A percentile compares a stretch with the other conserved stretches of the same genome.
Evolutionary conservation across 2,888 invertebrate species (phyloP).

Genomic region (Stictocephala bisonia): DNA sequence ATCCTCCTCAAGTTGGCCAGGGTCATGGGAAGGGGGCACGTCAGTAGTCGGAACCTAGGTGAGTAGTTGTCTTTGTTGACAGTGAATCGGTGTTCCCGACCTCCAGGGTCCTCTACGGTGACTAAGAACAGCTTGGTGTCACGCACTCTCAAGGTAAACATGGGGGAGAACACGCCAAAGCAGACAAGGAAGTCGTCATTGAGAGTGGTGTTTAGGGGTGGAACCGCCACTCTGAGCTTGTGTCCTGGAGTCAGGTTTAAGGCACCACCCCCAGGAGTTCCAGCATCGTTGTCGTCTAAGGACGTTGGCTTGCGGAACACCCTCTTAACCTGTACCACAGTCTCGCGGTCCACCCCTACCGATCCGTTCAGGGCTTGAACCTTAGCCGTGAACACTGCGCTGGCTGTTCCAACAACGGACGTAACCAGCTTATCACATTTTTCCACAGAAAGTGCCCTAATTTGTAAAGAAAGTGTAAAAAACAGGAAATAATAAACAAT

Average conservation of each 20-base stretch:
- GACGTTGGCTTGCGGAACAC: constrained; percentile 9
- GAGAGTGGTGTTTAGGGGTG: background rate
- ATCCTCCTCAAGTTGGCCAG: constrained; percentile 69
- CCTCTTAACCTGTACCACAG: constrained; percentile 16
- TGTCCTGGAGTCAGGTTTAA: background rate
- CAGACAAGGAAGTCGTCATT: constrained; percentile 34
- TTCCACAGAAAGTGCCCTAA: no score
- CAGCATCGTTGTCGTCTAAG: constrained; percentile 15
- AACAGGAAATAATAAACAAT: no score
- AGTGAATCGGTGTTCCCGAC: background rate
- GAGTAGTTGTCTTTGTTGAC: background rate
- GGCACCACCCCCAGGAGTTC: background rate
- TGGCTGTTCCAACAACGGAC: constrained; percentile 7
- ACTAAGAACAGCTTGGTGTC: constrained; percentile 41
- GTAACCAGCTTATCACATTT: constrained; percentile 10
- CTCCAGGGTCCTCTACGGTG: background rate
- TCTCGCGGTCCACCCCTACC: background rate
- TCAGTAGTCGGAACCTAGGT: constrained; percentile 61
- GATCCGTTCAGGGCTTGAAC: constrained; percentile 30
- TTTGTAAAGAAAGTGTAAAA: no score
- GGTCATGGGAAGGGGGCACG: constrained; percentile 69
- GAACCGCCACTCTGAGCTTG: constrained; percentile 14
- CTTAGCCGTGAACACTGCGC: constrained; percentile 43
- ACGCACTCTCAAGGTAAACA: constrained; percentile 23
- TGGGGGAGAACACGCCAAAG: constrained; percentile 29